Evolutionary conservation across 1,140 invertebrate species (phyloP).

Genomic region (Portunus trituberculatus): DNA sequence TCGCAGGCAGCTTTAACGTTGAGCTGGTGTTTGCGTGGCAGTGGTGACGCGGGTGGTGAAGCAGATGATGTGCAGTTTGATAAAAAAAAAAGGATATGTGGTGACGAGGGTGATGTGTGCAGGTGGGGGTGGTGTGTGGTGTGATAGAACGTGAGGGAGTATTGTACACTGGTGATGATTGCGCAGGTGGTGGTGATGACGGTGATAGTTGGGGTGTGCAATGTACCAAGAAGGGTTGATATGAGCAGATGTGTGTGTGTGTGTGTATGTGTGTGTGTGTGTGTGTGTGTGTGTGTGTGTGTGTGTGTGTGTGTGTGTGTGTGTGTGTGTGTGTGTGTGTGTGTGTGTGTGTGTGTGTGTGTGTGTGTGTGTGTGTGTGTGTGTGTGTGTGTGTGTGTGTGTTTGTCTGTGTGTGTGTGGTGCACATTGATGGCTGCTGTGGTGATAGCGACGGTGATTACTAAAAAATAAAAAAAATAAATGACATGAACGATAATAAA

Average conservation of each 20-base stretch:
- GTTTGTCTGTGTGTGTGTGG: background rate
- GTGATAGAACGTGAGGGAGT: no score
- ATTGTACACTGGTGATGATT: no score
- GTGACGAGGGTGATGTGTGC: background rate
- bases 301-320: conserved; percentile 40
- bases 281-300: conserved; percentile 14
- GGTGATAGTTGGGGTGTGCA: no score
- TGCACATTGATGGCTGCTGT: no score
- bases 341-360: background rate
- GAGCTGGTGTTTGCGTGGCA: background rate
- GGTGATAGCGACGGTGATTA: background rate
- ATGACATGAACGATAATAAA: no score
- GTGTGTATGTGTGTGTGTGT: conserved; percentile 45
- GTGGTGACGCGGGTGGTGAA: background rate
- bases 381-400: conserved; percentile 38
- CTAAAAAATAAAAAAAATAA: no score
- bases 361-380: conserved; percentile 42
- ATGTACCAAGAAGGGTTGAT: no score
- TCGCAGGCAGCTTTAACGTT: background rate
- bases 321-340: conserved; percentile 27
- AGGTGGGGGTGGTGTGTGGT: no score
- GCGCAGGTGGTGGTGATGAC: no score
- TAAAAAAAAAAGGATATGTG: background rate
- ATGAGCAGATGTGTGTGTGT: conserved; percentile 34
- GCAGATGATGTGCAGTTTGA: background rate